Base-by-base conservation (phyloP, 2,113 vertebrate species). In the Parus major region DNA sequence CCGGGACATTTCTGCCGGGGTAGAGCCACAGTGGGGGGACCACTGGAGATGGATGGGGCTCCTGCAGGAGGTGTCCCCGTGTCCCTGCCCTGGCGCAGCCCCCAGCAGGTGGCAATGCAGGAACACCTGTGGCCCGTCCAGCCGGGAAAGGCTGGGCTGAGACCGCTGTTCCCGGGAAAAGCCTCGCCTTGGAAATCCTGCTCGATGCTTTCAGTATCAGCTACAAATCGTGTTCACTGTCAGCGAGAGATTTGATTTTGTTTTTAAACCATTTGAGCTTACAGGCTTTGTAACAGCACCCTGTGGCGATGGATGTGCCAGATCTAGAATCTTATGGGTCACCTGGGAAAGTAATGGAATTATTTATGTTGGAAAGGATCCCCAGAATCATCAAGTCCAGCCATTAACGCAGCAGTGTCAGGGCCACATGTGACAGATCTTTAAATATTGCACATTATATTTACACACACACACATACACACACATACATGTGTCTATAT, bases 21-120 rank as follows among this genome's bases (percentile, higher is more conserved):
- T 41, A 4, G 11, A n/a, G 5, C 4, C 42, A 5, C 56, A 5
- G 1, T 5, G 15, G 36, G 4, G 53, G 31, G 1, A 23, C 2
- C 20, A 0, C 39, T 6, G 77, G 19, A 11, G 27, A 2, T 11
- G 5, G 27, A 2, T 11, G 5, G 29, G 33, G 47, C 27, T 88
- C 11, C 24, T 17, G 61, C 10, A 2, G 33, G 33, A 36, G 14
- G 23, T 15, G 49, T 29, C 28, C 18, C 17, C 23, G 5, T 6
- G 6, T 29, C 21, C 29, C 3, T 60, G 92, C 42, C 46, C 21
- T 73, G 64, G 46, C 27, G 4, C 50, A 42, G 71, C 70, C 46
- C 89, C 95, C 95, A 89, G 96, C 83, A 97, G 96, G 68, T 96
- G 96, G 96, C 92, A 89, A 84, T 95, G 91, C 84, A 95, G 96